phyloP scores from a whole-genome alignment of 2,888 invertebrate species.

The Portevinia maculata region DNA sequence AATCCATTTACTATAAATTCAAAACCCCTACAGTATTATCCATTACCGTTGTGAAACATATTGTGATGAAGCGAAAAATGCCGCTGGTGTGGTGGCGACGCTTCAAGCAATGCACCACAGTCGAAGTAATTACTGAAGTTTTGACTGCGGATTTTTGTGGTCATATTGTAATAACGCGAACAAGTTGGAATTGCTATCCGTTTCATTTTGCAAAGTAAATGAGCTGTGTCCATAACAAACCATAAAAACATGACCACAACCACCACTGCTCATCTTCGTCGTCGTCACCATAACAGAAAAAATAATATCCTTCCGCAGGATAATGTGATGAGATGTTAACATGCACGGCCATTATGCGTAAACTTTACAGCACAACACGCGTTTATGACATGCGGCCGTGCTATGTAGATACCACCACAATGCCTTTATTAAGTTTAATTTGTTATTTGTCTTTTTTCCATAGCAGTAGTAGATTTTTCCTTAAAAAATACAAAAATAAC shows the following conservation, averaged over 20 bases:
- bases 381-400: background rate
- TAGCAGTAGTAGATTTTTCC: background rate
- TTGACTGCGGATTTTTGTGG: constrained; percentile 34
- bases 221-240: constrained; percentile 35
- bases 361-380: constrained; percentile 14
- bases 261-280: background rate
- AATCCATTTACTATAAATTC: constrained; percentile 35
- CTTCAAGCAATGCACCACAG: constrained; percentile 26
- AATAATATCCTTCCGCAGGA: constrained; percentile 17
- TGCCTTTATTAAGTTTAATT: constrained; percentile 9
- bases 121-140: constrained; percentile 34
- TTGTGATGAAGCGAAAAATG: constrained; percentile 1
- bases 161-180: constrained; percentile 1
- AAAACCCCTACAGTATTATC: too few species aligned
- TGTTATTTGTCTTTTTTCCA: background rate
- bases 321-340: constrained; percentile 47
- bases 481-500: too few species aligned
- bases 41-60: background rate
- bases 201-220: constrained; percentile 39
- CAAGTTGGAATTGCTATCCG: constrained; percentile 5
- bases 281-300: constrained; percentile 11
- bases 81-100: background rate
- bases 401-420: background rate
- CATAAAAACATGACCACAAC: constrained; percentile 15
- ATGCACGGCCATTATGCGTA: constrained; percentile 26